These are phyloP conservation scores for Lepus americanus DNA, from an alignment of 2,113 vertebrate genomes.

Conservation along the genomic window DNA sequence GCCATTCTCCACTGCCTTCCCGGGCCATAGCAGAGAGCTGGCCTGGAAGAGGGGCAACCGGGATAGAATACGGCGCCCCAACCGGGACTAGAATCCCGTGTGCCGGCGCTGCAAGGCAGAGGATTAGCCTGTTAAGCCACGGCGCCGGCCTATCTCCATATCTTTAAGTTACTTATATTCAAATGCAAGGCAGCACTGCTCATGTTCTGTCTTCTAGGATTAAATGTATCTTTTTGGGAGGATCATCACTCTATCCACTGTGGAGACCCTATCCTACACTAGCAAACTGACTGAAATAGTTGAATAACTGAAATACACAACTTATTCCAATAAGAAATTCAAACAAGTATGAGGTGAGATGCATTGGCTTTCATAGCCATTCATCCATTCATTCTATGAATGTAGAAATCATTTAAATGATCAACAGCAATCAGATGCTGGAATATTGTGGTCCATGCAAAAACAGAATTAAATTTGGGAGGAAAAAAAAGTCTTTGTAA, in stretches of 20 bases:
- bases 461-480: neutral
- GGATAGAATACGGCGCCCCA: too few species aligned
- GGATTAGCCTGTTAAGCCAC: too few species aligned
- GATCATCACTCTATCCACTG: too few species aligned
- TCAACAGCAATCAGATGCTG: neutral
- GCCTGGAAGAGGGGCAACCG: too few species aligned
- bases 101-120: too few species aligned
- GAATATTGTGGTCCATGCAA: neutral
- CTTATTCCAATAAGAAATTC: neutral
- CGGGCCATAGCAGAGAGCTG: too few species aligned
- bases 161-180: neutral
- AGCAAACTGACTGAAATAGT: neutral
- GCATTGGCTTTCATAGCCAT: neutral
- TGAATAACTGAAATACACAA: neutral
- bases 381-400: too few species aligned
- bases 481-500: neutral
- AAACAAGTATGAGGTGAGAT: neutral
- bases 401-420: neutral
- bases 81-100: too few species aligned
- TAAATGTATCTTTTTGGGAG: neutral
- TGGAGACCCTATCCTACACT: neutral
- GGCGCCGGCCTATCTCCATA: neutral
- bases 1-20: too few species aligned
- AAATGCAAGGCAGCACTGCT: neutral
- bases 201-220: neutral